phyloP scores from a whole-genome alignment of 2,888 invertebrate species.

The Machimus rusticus region DNA sequence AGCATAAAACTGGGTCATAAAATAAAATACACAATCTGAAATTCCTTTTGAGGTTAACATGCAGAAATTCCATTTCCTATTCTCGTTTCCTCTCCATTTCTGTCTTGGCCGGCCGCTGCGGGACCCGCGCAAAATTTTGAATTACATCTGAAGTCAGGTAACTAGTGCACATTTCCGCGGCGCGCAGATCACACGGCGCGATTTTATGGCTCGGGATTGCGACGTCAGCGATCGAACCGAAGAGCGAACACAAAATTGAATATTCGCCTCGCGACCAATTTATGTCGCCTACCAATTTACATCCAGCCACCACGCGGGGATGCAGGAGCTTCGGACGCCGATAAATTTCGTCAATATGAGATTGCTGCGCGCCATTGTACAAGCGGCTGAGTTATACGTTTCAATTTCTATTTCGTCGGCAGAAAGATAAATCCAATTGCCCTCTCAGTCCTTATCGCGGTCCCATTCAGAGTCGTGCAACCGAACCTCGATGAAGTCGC shows the following conservation, averaged over 20 bases:
- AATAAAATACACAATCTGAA: slow-evolving; percentile 31
- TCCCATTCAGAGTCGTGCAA: not conserved
- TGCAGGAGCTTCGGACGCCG: not conserved
- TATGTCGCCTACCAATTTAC: slow-evolving; percentile 20
- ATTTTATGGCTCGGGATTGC: not conserved
- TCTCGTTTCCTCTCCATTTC: slow-evolving; percentile 31
- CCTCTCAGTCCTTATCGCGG: not conserved
- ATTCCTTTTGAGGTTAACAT: slow-evolving; percentile 36
- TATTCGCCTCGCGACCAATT: slow-evolving; percentile 19
- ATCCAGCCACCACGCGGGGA: not conserved
- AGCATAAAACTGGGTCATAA: slow-evolving; percentile 36
- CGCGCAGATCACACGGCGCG: not conserved
- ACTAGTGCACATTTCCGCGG: slow-evolving; percentile 27
- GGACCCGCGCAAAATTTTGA: slow-evolving; percentile 1
- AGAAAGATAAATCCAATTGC: slow-evolving; percentile 15
- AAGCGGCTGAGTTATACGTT: slow-evolving; percentile 13
- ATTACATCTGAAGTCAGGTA: not conserved
- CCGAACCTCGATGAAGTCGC: not conserved
- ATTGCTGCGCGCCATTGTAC: slow-evolving; percentile 7
- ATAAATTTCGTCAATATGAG: slow-evolving; percentile 34
- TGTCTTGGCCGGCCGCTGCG: not conserved
- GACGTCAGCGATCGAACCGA: not conserved
- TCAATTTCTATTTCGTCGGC: not conserved
- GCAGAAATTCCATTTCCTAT: slow-evolving; percentile 34
- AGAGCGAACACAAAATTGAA: not conserved